Percentiles rank a stretch among this genome's conserved stretches.
Evolutionary conservation across 2,888 invertebrate genomes (phyloP).

Genomic region (Rhogogaster chlorosoma): DNA sequence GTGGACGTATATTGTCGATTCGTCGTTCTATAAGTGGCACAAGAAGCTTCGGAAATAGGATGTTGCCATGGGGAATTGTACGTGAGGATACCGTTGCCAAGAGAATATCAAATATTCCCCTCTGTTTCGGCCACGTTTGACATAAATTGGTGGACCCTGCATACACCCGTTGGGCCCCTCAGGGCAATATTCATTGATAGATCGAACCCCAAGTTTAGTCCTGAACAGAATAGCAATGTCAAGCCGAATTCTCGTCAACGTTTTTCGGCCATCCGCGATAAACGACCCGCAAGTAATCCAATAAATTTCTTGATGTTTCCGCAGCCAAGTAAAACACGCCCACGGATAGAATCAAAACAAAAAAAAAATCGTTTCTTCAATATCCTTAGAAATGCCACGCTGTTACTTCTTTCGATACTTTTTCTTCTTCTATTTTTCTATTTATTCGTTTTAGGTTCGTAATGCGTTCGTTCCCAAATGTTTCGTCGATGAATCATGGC

Average conservation of each 20-base stretch:
- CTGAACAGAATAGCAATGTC: constrained; percentile 41
- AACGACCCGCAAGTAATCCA: constrained; percentile 30
- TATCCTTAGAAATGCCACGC: background rate
- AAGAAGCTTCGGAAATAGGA: constrained; percentile 26
- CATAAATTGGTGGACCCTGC: constrained; percentile 29
- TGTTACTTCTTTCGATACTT: background rate
- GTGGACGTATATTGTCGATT: background rate
- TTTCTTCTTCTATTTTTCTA: background rate
- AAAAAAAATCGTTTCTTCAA: background rate
- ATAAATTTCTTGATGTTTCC: constrained; percentile 17
- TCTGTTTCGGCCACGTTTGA: constrained; percentile 40
- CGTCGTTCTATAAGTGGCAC: background rate
- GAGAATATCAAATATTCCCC: constrained; percentile 41
- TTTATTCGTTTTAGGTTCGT: background rate
- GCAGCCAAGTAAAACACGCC: background rate
- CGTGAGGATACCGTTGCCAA: constrained; percentile 1
- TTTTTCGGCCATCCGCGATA: constrained; percentile 24
- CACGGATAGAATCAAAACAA: background rate
- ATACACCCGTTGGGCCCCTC: background rate
- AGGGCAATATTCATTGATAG: constrained; percentile 46
- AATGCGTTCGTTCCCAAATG: background rate
- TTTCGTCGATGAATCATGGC: background rate
- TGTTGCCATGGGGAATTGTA: constrained; percentile 15
- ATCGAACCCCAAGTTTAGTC: constrained; percentile 32
- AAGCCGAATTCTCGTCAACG: constrained; percentile 16